Conservation (phyloP, 2,888 invertebrate species). For the Harmothoe impar region DNA sequence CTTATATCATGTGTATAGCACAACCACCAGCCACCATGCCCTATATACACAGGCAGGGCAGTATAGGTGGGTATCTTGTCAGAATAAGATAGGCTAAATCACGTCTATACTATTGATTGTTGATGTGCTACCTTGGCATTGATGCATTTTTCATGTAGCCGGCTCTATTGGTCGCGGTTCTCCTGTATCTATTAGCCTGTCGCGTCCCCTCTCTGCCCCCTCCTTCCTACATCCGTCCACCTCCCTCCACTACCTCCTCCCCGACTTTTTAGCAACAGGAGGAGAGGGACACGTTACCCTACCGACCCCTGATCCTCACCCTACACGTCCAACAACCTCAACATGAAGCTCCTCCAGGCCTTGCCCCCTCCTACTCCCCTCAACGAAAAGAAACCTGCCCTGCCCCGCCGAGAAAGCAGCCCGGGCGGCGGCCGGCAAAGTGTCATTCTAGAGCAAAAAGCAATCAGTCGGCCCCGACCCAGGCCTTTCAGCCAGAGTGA, state of each 20-base stretch:
- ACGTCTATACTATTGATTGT: conserved; percentile 13
- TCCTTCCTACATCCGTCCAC: neutral
- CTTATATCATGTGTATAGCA: too few species aligned
- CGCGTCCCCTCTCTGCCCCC: neutral
- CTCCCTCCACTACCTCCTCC: neutral
- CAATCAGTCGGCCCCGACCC: conserved; percentile 22
- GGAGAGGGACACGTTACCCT: neutral
- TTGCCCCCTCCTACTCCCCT: too few species aligned
- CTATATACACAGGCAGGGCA: neutral
- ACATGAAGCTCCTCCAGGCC: neutral
- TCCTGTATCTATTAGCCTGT: conserved; percentile 50
- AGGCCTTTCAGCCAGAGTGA: conserved; percentile 56
- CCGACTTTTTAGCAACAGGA: neutral
- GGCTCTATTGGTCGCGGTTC: conserved; percentile 47
- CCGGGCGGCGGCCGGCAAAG: conserved; percentile 39
- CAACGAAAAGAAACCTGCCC: neutral
- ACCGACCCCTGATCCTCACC: neutral
- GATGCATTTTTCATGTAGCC: conserved; percentile 61
- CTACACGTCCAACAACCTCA: neutral
- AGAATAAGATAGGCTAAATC: neutral
- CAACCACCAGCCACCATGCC: neutral
- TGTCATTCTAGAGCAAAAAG: conserved; percentile 54
- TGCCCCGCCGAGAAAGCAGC: conserved; percentile 38
- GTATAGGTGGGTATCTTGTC: neutral
- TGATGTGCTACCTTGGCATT: conserved; percentile 50